Evolutionary conservation across 2,888 invertebrate genomes (phyloP).

Genomic region (Leptopilina drosophilae): DNA sequence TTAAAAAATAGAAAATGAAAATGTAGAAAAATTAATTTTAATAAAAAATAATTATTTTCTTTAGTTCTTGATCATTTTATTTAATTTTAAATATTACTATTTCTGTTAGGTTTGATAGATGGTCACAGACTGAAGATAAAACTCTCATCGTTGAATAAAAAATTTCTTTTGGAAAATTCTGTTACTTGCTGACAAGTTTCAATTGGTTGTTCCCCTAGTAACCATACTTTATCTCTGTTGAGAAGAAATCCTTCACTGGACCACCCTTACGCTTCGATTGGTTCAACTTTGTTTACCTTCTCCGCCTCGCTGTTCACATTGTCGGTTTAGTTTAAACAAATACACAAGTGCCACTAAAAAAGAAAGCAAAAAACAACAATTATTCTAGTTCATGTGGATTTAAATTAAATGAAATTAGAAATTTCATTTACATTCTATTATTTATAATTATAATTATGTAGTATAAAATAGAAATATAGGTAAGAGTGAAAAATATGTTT

Average conservation of each 20-base stretch:
- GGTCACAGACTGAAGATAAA: slow-evolving; percentile 22
- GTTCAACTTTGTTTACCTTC: slow-evolving; percentile 30
- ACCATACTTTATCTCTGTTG: slow-evolving; percentile 15
- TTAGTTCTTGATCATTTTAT: not conserved
- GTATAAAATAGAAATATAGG: too few species aligned
- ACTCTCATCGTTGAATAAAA: not conserved
- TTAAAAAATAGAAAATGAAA: too few species aligned
- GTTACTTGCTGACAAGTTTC: not conserved
- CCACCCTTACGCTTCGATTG: slow-evolving; percentile 31
- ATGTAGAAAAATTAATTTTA: too few species aligned
- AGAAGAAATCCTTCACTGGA: slow-evolving; percentile 22
- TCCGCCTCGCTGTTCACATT: slow-evolving; percentile 14
- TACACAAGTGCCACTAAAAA: not conserved
- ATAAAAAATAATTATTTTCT: too few species aligned
- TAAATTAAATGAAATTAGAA: too few species aligned
- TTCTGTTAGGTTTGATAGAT: slow-evolving; percentile 2
- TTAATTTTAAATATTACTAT: not conserved
- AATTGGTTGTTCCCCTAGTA: slow-evolving; percentile 31
- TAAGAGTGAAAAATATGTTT: not conserved
- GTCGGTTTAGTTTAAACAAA: slow-evolving; percentile 3
- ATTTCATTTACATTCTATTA: too few species aligned
- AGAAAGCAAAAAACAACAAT: not conserved
- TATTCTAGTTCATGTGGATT: too few species aligned
- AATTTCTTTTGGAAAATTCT: slow-evolving; percentile 9
- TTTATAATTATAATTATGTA: too few species aligned